Evolutionary conservation across 2,888 invertebrate genomes (phyloP).

Genomic region (Eustalomyia histrio): DNA sequence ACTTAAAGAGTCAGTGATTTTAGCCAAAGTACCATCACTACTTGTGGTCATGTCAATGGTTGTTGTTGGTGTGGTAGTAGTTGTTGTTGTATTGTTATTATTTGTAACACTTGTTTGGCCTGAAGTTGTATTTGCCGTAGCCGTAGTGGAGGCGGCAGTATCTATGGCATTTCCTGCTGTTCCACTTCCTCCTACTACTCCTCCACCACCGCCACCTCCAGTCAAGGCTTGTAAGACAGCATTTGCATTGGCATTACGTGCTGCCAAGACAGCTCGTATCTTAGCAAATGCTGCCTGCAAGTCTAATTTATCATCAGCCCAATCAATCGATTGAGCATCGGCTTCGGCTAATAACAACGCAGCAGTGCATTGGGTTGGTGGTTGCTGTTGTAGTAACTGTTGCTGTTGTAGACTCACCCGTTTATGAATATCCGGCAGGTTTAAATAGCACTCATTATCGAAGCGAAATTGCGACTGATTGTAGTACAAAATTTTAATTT

Average conservation of each 20-base stretch:
- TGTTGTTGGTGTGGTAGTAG: constrained; percentile 44
- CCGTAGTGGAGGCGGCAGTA: constrained; percentile 66
- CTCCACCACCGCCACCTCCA: too few relatives aligned
- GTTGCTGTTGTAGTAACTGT: constrained; percentile 69
- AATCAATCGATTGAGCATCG: constrained; percentile 75
- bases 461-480: constrained; percentile 99
- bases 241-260: constrained; percentile 72
- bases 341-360: constrained; percentile 72
- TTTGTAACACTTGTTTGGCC: constrained; percentile 56
- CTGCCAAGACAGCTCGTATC: constrained; percentile 74
- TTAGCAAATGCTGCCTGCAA: constrained; percentile 74
- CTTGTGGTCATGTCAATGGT: constrained; percentile 65
- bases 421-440: constrained; percentile 98
- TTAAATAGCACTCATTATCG: constrained; percentile 99
- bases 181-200: constrained; percentile 2
- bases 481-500: background rate
- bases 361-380: constrained; percentile 51
- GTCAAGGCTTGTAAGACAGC: constrained; percentile 62
- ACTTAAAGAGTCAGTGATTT: constrained; percentile 73
- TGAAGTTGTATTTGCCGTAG: constrained; percentile 32
- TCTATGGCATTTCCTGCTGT: constrained; percentile 76
- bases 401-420: constrained; percentile 88
- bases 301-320: constrained; percentile 75
- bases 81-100: constrained; percentile 39
- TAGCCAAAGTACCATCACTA: constrained; percentile 62